phyloP scores from a whole-genome alignment of 1,140 invertebrate genomes.

The Rhopalosiphum padi region DNA sequence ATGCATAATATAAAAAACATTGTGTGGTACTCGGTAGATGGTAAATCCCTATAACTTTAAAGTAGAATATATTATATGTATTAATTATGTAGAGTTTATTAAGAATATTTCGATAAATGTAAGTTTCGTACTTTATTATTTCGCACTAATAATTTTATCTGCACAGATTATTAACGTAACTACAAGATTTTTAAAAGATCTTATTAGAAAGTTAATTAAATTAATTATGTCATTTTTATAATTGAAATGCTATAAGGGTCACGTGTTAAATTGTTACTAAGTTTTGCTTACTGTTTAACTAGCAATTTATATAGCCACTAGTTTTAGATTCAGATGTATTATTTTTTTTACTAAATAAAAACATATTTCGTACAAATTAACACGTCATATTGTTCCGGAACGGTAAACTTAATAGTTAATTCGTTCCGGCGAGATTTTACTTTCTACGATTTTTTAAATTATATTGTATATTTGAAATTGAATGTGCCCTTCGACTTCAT shows the following conservation, averaged over 20 bases:
- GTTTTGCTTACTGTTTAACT: background rate
- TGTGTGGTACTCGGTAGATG: background rate
- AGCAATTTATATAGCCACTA: background rate
- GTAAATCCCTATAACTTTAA: background rate
- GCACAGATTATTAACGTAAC: background rate
- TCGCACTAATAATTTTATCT: background rate
- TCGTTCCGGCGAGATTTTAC: conserved; percentile 54
- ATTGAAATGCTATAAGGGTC: background rate
- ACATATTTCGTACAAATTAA: conserved; percentile 25
- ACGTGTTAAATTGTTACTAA: background rate
- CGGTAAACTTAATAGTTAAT: conserved; percentile 34
- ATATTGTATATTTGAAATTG: background rate
- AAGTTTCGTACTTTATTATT: background rate
- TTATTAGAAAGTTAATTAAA: background rate
- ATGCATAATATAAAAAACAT: background rate
- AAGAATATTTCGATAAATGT: background rate
- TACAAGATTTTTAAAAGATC: background rate
- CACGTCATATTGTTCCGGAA: conserved; percentile 46
- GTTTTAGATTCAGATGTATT: background rate
- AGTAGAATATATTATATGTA: background rate
- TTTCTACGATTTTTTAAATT: conserved; percentile 42
- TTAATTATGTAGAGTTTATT: background rate
- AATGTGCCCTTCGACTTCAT: background rate
- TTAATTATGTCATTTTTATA: background rate
- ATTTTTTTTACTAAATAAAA: conserved; percentile 22